These are phyloP conservation scores for Calameuta filiformis DNA, from an alignment of 2,888 invertebrate species.

Conservation along the genomic window DNA sequence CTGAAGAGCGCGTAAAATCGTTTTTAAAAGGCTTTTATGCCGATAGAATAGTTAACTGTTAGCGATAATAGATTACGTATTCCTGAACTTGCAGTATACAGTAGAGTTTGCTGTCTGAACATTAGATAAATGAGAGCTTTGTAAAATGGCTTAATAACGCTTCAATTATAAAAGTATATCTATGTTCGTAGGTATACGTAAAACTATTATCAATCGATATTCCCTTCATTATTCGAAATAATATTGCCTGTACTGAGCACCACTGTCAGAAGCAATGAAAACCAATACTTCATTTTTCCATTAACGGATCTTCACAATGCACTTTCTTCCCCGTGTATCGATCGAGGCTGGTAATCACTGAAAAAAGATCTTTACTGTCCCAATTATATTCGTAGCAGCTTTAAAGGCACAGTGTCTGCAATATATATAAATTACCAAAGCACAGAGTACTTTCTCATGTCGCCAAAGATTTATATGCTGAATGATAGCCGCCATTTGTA, in stretches of 20 bases:
- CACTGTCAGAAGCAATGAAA: neutral
- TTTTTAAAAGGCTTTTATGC: no score
- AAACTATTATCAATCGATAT: neutral
- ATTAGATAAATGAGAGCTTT: neutral
- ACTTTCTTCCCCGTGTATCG: neutral
- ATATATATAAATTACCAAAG: neutral
- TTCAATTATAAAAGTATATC: neutral
- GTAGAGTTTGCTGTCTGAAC: neutral
- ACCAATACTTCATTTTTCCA: neutral
- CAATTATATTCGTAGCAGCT: neutral
- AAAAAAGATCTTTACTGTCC: neutral
- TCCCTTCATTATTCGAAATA: neutral
- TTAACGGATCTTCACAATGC: neutral
- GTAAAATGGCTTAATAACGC: neutral
- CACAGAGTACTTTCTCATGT: neutral
- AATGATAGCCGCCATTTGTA: neutral
- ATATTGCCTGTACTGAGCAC: neutral
- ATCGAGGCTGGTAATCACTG: neutral
- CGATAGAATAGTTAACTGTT: no score
- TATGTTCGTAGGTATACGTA: neutral
- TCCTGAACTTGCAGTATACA: no score
- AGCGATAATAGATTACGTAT: no score
- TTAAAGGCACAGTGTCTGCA: neutral
- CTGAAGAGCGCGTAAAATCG: no score
- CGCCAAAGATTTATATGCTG: neutral